phyloP scores from a whole-genome alignment of 64 coral and sea anemone genomes.

The Montipora cactus region DNA sequence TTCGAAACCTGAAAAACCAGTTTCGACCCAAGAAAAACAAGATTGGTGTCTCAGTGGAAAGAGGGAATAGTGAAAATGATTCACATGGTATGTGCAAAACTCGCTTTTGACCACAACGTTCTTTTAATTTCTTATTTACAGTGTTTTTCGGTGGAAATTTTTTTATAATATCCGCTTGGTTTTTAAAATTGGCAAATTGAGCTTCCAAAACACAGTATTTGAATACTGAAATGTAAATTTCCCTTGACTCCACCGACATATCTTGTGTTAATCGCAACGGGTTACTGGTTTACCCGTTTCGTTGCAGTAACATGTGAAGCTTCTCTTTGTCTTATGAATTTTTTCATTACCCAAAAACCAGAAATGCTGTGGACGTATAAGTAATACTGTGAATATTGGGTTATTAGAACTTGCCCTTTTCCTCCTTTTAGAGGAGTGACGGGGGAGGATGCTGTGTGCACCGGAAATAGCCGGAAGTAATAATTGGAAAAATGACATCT shows the following conservation, averaged over 20 bases:
- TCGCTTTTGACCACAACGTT: neutral
- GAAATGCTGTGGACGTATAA: neutral
- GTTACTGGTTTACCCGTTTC: too few relatives aligned
- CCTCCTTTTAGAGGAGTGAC: neutral
- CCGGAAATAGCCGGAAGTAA: too few relatives aligned
- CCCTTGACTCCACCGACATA: too few relatives aligned
- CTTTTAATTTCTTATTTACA: too few relatives aligned
- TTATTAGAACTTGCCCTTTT: neutral
- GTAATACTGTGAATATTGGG: neutral
- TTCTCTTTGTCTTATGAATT: neutral
- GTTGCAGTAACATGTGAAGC: neutral
- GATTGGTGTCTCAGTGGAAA: neutral
- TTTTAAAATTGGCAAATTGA: neutral
- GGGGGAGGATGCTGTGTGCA: neutral
- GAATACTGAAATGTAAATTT: neutral
- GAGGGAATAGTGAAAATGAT: neutral
- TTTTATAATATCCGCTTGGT: neutral
- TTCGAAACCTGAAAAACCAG: conserved; percentile 64
- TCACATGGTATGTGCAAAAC: conserved; percentile 5
- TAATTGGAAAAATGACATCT: neutral
- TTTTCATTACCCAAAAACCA: neutral
- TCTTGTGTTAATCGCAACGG: too few relatives aligned
- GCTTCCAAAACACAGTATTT: neutral
- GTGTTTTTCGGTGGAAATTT: neutral
- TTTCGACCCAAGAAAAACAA: conserved; percentile 43